Conservation (phyloP, 1,140 invertebrate genomes). For the Cydia splendana region DNA sequence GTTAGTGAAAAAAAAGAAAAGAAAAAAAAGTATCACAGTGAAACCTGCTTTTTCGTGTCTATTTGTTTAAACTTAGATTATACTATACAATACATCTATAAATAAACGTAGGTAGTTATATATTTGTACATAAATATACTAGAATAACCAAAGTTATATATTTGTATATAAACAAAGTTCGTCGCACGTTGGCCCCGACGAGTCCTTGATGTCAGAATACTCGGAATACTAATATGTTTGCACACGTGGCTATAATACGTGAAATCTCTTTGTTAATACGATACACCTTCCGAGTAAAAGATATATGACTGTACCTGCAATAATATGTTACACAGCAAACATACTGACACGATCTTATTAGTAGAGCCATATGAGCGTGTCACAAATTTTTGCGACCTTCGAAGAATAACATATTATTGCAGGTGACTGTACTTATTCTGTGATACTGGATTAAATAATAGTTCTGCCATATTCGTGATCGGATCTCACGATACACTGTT, state of each 20-base stretch:
- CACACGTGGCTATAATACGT: not conserved
- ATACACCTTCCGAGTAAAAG: not conserved
- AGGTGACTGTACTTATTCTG: too few relatives aligned
- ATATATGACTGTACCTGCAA: too few relatives aligned
- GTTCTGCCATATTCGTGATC: conserved; percentile 1
- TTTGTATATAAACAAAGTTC: not conserved
- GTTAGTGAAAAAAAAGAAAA: too few relatives aligned
- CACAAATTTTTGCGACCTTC: too few relatives aligned
- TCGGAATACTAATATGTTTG: not conserved
- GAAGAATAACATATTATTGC: too few relatives aligned
- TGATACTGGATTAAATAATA: not conserved
- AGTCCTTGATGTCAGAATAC: not conserved
- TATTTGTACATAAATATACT: not conserved
- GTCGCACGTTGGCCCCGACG: not conserved
- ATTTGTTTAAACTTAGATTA: too few relatives aligned
- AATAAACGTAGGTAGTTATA: not conserved
- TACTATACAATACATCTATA: too few relatives aligned
- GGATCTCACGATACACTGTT: not conserved
- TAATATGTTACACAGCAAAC: too few relatives aligned
- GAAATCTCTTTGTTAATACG: not conserved
- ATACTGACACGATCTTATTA: too few relatives aligned
- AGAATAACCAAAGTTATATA: not conserved
- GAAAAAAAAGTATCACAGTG: too few relatives aligned
- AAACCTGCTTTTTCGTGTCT: too few relatives aligned
- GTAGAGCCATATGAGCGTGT: too few relatives aligned